Evolutionary conservation across 2,888 invertebrate species (phyloP), one percentile per base, ranked within the genome.

Genomic region (Tromatobia lineatoria): DNA sequence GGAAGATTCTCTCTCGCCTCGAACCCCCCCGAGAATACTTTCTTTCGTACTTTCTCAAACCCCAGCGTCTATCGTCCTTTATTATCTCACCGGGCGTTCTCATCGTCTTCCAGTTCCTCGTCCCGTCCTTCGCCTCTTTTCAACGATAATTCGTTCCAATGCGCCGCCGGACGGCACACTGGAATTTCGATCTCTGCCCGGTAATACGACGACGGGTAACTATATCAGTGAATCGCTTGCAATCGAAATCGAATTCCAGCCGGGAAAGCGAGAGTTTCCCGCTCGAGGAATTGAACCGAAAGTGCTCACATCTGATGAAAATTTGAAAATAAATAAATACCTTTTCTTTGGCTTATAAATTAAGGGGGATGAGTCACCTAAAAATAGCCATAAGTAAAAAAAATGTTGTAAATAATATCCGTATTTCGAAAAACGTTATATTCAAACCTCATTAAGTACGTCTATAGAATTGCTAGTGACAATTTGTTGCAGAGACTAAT

Each of bases 81-180:
- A 29, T 71, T 61, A 64, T 69, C 38, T 79, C 20, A 42, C 18
- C 34, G 15, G 29, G 7, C n/a, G 54, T 52, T 47, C 66, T 64
- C 45, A 54, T 54, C 23, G n/a, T 20, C 45, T 57, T 25, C 20
- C 20, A 57, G 42, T 20, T 25, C 69, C 18, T 13, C 23, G 7
- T 15, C 15, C 42, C n/a, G 15, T n/a, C 29, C 47, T 45, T 77
- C 61, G 42, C 18, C 73, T 59, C 25, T 45, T 45, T 25, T 29
- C 52, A 25, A 73, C 52, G 64, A 85, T 82, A 82, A 80, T 83
- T 82, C 77, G 75, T 74, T 82, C 67, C 47, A 69, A 80, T 78
- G 75, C 61, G n/a, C 47, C 77, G 45, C 66, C 42, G 57, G 80
- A 82, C 75, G 50, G 52, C 52, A 67, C 70, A 54, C 73, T 82